These are phyloP conservation scores for Diachasmimorpha longicaudata DNA, from an alignment of 1,140 invertebrate genomes.

Conservation along the genomic window DNA sequence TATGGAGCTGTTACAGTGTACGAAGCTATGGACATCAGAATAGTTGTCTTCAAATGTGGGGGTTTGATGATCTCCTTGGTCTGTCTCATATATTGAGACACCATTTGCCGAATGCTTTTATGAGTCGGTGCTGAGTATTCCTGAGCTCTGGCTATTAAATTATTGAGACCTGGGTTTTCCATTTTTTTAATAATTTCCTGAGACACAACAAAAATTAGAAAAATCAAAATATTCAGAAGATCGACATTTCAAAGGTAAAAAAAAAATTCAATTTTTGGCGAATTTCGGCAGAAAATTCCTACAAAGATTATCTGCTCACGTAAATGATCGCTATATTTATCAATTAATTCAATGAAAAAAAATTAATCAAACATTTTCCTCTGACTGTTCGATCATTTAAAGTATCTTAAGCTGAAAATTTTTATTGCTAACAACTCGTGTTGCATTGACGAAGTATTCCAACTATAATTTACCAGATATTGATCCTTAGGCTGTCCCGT, in stretches of 20 bases:
- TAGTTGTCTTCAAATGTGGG: slow-evolving; percentile 39
- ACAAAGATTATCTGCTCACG: no score
- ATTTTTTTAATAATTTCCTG: slow-evolving; percentile 11
- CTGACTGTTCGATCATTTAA: no score
- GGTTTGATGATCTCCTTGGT: slow-evolving; percentile 34
- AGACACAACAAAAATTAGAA: neutral
- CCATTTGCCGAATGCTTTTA: neutral
- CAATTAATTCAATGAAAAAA: no score
- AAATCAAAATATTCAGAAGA: neutral
- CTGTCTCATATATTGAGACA: slow-evolving; percentile 32
- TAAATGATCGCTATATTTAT: no score
- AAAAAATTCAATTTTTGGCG: neutral
- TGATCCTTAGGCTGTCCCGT: slow-evolving; percentile 47
- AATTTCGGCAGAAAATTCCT: no score
- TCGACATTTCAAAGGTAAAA: neutral
- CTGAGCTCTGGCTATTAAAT: neutral
- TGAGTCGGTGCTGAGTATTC: neutral
- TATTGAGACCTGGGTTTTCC: neutral
- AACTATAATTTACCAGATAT: slow-evolving; percentile 46
- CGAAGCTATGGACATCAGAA: slow-evolving; percentile 35
- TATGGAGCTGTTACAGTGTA: slow-evolving; percentile 49
- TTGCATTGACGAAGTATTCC: no score
- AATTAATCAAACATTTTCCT: no score
- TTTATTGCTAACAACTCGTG: no score
- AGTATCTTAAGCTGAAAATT: no score